Evolutionary conservation across 2,888 invertebrate genomes (phyloP), one percentile per base, ranked within the genome.

Genomic region (Chelonus formosanus): DNA sequence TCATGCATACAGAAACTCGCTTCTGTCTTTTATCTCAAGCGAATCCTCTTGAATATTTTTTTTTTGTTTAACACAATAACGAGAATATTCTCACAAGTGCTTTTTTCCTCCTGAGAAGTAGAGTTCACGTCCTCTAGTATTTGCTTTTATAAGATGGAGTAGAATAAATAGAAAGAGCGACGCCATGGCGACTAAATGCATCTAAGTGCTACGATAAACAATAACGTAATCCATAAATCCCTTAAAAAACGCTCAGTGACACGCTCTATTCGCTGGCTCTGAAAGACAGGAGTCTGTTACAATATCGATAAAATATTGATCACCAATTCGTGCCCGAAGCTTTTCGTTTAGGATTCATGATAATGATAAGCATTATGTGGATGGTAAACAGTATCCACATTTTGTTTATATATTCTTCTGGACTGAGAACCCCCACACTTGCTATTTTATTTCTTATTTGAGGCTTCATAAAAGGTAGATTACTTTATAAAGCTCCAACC

Each of bases 261-360:
- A 79, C 78, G 77, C 78, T 67, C 76, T 73, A 73, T 53, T 63
- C 47, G 55, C 67, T 72, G 70, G 76, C 72, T 72, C 72, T 74
- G 78, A 76, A 78, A 48, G 47, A 43, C 45, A 54, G 44, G 53
- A 74, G 77, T 74, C 78, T 76, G 75, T 72, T 78, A 75, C 78
- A 75, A 77, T 78, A 79, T 77, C 77, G 80, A 80, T 79, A 78
- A 78, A 79, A 80, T 77, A 79, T 77, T 79, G 80, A 79, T 79
- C 79, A 78, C 70, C 72, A 71, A 80, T 79, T 80, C 79, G 79
- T 79, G 79, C 78, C 73, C 65, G 69, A 71, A 76, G 73, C 72
- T 71, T 63, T 64, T 67, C 67, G 76, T 74, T 75, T 74, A 78
- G 80, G 79, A 79, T 79, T 79, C 78, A 67, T 74, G 71, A 73